A percentile compares a stretch with the other conserved stretches of the same genome.
phyloP scores from a whole-genome alignment of 2,888 invertebrate genomes.

The Brenthis daphne region DNA sequence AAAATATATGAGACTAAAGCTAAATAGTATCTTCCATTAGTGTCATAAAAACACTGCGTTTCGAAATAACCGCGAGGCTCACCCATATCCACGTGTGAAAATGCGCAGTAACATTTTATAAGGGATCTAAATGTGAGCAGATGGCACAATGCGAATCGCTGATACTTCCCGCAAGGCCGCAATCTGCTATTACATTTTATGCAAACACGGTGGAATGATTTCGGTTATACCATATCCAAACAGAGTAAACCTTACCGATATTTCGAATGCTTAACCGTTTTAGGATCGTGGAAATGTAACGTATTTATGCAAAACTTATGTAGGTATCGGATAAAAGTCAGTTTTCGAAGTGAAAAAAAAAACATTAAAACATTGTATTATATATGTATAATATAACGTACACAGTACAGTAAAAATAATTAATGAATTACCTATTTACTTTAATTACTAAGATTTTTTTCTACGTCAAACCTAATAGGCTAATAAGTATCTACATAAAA shows the following conservation, averaged over 20 bases:
- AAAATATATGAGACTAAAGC: slow-evolving; percentile 49
- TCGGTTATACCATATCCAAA: slow-evolving; percentile 60
- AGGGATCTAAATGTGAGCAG: slow-evolving; percentile 79
- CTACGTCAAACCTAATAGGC: no score
- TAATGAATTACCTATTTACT: no score
- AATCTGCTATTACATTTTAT: slow-evolving; percentile 79
- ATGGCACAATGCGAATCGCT: slow-evolving; percentile 76
- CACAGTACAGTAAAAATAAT: no score
- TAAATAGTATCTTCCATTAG: slow-evolving; percentile 77
- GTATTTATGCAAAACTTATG: slow-evolving; percentile 7
- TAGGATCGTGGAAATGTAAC: slow-evolving; percentile 3
- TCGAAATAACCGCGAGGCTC: slow-evolving; percentile 70
- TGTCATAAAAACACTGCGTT: slow-evolving; percentile 75
- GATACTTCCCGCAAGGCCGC: slow-evolving; percentile 69
- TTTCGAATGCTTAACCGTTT: slow-evolving; percentile 22
- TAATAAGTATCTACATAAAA: no score
- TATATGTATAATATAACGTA: no score
- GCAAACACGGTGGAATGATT: slow-evolving; percentile 73
- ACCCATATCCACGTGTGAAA: slow-evolving; percentile 75
- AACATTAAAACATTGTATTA: no score
- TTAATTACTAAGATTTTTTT: no score
- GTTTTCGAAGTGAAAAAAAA: no score
- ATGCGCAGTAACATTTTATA: slow-evolving; percentile 81
- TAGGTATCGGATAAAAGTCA: no score
- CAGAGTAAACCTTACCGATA: slow-evolving; percentile 30